A percentile compares a stretch with the other conserved stretches of the same genome.
These are phyloP conservation scores for Agriopis aurantiaria DNA, from an alignment of 2,888 invertebrate species.

Conservation along the genomic window DNA sequence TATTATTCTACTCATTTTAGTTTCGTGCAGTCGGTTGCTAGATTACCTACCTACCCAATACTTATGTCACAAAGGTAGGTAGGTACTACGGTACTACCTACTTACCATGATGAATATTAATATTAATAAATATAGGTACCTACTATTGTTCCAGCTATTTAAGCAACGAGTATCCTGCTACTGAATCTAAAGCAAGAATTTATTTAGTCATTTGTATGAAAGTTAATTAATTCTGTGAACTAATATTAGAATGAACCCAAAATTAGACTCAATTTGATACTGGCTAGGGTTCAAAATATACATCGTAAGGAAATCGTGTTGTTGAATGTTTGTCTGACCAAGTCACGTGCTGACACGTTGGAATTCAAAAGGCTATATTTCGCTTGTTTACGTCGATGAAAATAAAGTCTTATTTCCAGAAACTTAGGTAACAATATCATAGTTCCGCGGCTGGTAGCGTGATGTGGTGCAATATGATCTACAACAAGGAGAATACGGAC, in stretches of 20 bases:
- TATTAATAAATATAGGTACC: too few species aligned
- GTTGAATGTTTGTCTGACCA: conserved; percentile 28
- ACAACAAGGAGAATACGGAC: conserved; percentile 6
- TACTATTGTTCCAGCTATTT: too few species aligned
- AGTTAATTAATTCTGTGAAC: conserved; percentile 6
- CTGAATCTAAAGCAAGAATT: too few species aligned
- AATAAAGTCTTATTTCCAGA: conserved; percentile 37
- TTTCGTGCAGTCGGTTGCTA: too few species aligned
- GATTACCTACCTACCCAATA: too few species aligned
- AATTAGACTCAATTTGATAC: conserved; percentile 8
- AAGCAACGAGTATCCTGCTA: too few species aligned
- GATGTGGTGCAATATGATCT: conserved; percentile 33
- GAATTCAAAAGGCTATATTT: conserved; percentile 39
- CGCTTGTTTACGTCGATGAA: conserved; percentile 30
- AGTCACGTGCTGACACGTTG: conserved; percentile 51
- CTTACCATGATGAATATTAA: too few species aligned
- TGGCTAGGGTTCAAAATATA: conserved; percentile 10
- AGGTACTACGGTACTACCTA: too few species aligned
- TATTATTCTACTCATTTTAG: too few species aligned
- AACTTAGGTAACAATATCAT: conserved; percentile 40
- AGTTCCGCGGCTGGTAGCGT: conserved; percentile 32
- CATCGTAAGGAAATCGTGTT: conserved; percentile 33
- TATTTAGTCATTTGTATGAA: neutral
- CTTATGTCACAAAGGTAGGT: too few species aligned
- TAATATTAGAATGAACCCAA: conserved; percentile 10